phyloP scores from a whole-genome alignment of 2,888 invertebrate species.

The Apoda limacodes region DNA sequence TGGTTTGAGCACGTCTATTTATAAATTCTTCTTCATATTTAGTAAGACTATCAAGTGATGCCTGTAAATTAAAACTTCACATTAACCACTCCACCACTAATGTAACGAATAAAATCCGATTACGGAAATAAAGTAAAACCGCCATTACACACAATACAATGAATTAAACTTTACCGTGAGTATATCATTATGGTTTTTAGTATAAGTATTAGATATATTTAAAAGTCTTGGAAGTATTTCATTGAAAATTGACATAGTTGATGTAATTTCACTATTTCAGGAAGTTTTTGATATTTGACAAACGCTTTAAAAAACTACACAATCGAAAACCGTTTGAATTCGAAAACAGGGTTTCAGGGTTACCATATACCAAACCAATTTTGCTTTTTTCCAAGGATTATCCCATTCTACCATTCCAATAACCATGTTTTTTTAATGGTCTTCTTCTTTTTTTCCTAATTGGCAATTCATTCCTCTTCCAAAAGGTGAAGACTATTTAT shows the following conservation, averaged over 20 bases:
- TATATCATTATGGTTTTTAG: slow-evolving; percentile 38
- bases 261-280: no score
- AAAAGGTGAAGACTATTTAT: no score
- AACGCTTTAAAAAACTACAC: slow-evolving; percentile 44
- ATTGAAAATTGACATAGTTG: slow-evolving; percentile 57
- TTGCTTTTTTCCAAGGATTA: no score
- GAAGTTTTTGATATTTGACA: slow-evolving; percentile 39
- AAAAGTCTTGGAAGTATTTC: slow-evolving; percentile 45
- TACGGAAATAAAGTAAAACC: background rate
- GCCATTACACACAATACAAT: no score
- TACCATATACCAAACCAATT: no score
- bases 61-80: slow-evolving; percentile 49
- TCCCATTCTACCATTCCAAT: no score
- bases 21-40: slow-evolving; percentile 46
- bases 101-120: background rate
- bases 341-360: no score
- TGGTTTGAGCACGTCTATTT: slow-evolving; percentile 33
- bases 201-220: slow-evolving; percentile 37
- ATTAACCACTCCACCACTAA: slow-evolving; percentile 5
- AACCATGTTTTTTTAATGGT: no score
- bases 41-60: slow-evolving; percentile 35
- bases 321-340: slow-evolving; percentile 63
- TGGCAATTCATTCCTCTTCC: no score
- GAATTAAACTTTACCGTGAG: slow-evolving; percentile 45
- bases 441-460: no score